Evolutionary conservation across 2,797 vertebrate genomes (phyloP), one percentile per base, ranked within the genome.

Genomic region (Rallus crepitans): DNA sequence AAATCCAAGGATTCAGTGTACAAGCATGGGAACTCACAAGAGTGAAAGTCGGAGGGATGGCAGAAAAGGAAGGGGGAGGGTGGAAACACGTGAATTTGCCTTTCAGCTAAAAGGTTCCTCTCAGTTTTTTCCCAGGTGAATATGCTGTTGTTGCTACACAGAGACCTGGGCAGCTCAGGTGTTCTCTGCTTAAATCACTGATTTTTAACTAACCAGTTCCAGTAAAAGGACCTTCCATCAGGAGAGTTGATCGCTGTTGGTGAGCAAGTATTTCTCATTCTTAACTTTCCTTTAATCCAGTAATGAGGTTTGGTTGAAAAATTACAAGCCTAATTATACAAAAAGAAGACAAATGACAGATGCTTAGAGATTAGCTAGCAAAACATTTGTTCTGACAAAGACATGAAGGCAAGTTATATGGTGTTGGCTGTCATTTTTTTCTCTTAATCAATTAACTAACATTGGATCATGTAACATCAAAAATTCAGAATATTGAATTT

Each of bases 241-340:
- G 89, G 65, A 95, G 77, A 94, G 73, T 1, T 70, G 63, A 77
- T 82, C 5, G 0, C 80, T 82, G 90, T 86, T 91, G 97, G 98
- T 98, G 94, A 98, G 98, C 88, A 95, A 95, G 71, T 73, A 56
- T 93, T 96, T 97, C 61, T 89, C 68, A 72, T 95, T 85, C 72
- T 94, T 92, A 80, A 69, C 16, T 82, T 61, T 77, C 24, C 19
- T 77, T 82, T 60, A 77, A 14, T 72, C 79, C 12, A 79, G n/a
- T 13, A 61, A 76, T 1, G 3, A 72, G 19, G 12, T 64, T 84
- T 50, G 31, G 24, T 48, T 80, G 48, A 82, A 16, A 89, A 90
- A 71, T 73, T 91, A 68, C 27, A 47, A 85, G 37, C 12, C 14
- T 47, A 80, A 39, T 42, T 84, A 82, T 50, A 53, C 7, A 55